These are phyloP conservation scores for Rhinogobius similis DNA, from an alignment of 2,113 vertebrate genomes.

Conservation along the genomic window DNA sequence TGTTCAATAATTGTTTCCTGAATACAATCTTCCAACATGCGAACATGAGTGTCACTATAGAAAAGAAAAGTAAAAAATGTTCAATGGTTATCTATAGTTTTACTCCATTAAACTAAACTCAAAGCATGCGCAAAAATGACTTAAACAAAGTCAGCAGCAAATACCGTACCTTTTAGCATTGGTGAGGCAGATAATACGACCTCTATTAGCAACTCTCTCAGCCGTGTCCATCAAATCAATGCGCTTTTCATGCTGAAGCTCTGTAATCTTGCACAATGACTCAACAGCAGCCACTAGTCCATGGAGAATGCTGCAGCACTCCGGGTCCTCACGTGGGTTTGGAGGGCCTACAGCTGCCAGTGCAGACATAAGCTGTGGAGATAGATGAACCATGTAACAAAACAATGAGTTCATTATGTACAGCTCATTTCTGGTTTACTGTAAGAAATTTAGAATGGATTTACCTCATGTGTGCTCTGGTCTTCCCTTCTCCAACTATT, in stretches of 20 bases:
- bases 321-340: slow-evolving; percentile 91
- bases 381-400: background rate
- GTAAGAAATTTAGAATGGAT: background rate
- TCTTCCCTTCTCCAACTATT: slow-evolving; percentile 96
- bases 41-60: slow-evolving; percentile 92
- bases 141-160: background rate
- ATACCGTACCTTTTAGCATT: slow-evolving; percentile 90
- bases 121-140: background rate
- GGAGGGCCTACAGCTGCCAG: slow-evolving; percentile 93
- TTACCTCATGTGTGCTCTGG: slow-evolving; percentile 95
- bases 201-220: slow-evolving; percentile 91
- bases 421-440: background rate
- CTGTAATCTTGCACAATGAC: slow-evolving; percentile 93
- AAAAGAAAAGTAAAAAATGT: slow-evolving; percentile 8
- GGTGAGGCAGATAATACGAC: slow-evolving; percentile 94
- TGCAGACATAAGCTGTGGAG: slow-evolving; percentile 88
- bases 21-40: slow-evolving; percentile 97
- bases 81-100: background rate
- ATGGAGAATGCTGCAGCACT: slow-evolving; percentile 96
- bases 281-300: slow-evolving; percentile 93
- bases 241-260: slow-evolving; percentile 91
- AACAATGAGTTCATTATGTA: background rate
- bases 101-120: background rate
- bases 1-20: slow-evolving; percentile 96
- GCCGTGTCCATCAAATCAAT: slow-evolving; percentile 91